Evolutionary conservation across 2,113 vertebrate species (phyloP), one percentile per base, ranked within the genome.

Genomic region (Nerophis ophidion): DNA sequence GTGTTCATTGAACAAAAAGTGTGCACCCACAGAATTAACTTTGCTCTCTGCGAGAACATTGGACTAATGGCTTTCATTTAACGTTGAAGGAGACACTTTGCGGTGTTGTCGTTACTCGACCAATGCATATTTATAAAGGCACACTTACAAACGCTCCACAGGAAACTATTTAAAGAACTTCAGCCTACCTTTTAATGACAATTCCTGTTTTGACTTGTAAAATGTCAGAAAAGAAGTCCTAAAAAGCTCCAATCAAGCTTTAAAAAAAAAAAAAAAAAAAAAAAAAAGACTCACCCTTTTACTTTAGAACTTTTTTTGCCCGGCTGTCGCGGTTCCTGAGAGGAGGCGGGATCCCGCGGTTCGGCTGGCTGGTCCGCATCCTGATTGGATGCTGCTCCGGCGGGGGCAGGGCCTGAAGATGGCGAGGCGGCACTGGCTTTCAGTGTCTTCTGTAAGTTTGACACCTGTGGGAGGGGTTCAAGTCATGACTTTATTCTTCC

Each of bases 241-340:
- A 26, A 26, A 26, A 26, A 26, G 26, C 26, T 26, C 11, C 8
- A 3, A 57, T 19, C 5, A 26, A 33, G 49, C 49, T 54, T 54
- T 2, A 5, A 7, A 26, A 19, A 45, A 19, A 7, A 7, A 0
- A 34, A 34, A 6, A 6, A 7, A 3, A 33, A 46, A 51, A 34
- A 61, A 65, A n/a, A 13, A 19, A 36, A 35, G 48, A 78, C 93
- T 93, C 84, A 97, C 95, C 95, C 95, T 91, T 98, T 98, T 76
- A 95, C 94, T 84, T 98, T 98, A 45, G 95, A 97, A 81, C 93
- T 92, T 74, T 98, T 98, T 89, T 98, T 98, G 87, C 94, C 94
- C 1, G 95, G 94, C 65, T 97, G 95, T 63, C 96, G 91, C 0
- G 93, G 91, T 76, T 97, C 95, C 74, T 98, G 95, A 69, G 95